Conservation (phyloP, 2,888 invertebrate species). For the Megaustenia siamemsis region DNA sequence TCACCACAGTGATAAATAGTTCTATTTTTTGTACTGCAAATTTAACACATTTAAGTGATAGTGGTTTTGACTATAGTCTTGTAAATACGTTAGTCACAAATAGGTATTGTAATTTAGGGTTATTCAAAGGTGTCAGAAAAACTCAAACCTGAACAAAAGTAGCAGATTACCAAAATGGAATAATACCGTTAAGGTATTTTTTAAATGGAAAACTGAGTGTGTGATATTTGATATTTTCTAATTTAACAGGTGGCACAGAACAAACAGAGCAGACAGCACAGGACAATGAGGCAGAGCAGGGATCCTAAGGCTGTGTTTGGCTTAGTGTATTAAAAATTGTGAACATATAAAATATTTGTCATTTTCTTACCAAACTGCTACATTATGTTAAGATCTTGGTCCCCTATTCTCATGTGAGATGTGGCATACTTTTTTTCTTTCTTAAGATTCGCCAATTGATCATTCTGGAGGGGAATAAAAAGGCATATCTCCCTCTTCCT, state of each 20-base stretch:
- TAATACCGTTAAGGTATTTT: too few relatives aligned
- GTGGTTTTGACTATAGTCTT: background rate
- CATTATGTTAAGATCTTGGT: conserved; percentile 59
- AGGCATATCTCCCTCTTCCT: background rate
- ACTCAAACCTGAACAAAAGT: too few relatives aligned
- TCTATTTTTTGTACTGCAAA: background rate
- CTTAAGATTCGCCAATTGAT: conserved; percentile 14
- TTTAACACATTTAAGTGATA: background rate
- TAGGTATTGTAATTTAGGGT: too few relatives aligned
- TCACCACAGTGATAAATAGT: background rate
- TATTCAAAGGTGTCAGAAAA: too few relatives aligned
- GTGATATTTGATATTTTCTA: conserved; percentile 2
- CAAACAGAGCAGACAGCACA: conserved; percentile 89
- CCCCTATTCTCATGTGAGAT: conserved; percentile 38
- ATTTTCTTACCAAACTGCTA: conserved; percentile 62
- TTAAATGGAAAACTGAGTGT: too few relatives aligned
- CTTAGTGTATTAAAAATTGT: conserved; percentile 60
- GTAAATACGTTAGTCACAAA: too few relatives aligned
- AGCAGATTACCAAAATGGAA: too few relatives aligned
- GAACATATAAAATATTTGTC: conserved; percentile 53
- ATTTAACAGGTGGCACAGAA: conserved; percentile 86
- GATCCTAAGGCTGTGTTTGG: conserved; percentile 64
- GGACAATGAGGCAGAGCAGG: conserved; percentile 94
- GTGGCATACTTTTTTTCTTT: conserved; percentile 11
- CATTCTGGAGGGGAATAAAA: background rate